phyloP scores from a whole-genome alignment of 2,113 vertebrate genomes.

The Saccopteryx bilineata region DNA sequence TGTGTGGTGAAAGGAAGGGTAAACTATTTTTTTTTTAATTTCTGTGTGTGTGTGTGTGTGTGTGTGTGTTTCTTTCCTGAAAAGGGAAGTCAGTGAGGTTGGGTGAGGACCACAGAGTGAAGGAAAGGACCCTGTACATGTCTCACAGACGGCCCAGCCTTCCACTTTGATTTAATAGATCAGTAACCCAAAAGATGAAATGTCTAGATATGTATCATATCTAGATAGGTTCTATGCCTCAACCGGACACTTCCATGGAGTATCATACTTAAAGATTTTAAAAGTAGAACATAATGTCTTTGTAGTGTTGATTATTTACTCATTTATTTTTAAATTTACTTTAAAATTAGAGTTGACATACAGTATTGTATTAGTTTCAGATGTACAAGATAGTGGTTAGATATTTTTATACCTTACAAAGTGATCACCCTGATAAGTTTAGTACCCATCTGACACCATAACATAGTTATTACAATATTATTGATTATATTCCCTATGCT shows the following conservation, averaged over 20 bases:
- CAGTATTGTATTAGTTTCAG: background rate
- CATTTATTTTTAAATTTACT: background rate
- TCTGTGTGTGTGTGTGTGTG: background rate
- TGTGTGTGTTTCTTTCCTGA: conserved; percentile 32
- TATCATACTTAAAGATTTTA: background rate
- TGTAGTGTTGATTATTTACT: no score
- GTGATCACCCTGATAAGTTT: background rate
- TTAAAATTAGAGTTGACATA: background rate
- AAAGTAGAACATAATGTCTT: background rate
- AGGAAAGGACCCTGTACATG: background rate
- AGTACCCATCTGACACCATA: background rate
- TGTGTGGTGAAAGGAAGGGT: background rate
- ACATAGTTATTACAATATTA: background rate
- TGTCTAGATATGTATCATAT: background rate
- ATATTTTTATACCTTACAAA: background rate
- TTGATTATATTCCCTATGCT: background rate
- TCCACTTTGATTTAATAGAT: background rate
- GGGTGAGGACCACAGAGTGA: background rate
- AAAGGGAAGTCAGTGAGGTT: background rate
- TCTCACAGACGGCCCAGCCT: background rate
- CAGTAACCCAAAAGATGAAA: background rate
- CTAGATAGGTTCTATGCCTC: background rate
- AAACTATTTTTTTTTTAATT: background rate
- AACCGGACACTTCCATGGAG: background rate
- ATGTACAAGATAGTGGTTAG: background rate